Percentiles rank a stretch among this genome's conserved stretches.
These are phyloP conservation scores for Channa striata DNA, from an alignment of 2,797 vertebrate species.

Conservation along the genomic window DNA sequence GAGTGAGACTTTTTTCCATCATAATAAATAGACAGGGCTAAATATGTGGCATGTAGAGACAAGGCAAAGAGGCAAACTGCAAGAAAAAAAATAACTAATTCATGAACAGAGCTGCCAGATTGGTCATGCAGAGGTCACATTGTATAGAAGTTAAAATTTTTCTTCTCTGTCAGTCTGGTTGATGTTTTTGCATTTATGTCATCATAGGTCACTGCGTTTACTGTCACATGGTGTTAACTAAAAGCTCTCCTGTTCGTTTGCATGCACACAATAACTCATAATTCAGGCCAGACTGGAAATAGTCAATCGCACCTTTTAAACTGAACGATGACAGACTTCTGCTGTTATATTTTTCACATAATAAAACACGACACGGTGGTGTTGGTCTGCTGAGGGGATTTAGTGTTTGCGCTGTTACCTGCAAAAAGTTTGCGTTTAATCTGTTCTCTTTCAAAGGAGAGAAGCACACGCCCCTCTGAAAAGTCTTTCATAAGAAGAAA, in stretches of 20 bases:
- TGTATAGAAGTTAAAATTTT: slow-evolving; percentile 32
- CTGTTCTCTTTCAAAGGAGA: slow-evolving; percentile 13
- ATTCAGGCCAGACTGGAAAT: slow-evolving; percentile 24
- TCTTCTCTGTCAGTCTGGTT: slow-evolving; percentile 14
- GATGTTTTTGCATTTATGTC: slow-evolving; percentile 43
- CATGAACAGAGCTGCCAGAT: slow-evolving; percentile 32
- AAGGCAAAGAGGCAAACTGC: slow-evolving; percentile 28
- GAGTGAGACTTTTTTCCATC: slow-evolving; percentile 52
- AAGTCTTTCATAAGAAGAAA: slow-evolving; percentile 32
- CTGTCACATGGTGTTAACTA: slow-evolving; percentile 40
- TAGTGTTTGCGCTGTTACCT: too few species aligned
- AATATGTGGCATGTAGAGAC: slow-evolving; percentile 66
- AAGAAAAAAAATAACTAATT: slow-evolving; percentile 36
- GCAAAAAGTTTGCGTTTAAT: slow-evolving; percentile 13
- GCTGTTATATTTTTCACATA: slow-evolving; percentile 38
- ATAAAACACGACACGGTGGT: slow-evolving; percentile 42
- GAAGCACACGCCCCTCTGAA: slow-evolving; percentile 17
- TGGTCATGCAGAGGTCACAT: slow-evolving; percentile 37
- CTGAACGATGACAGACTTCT: slow-evolving; percentile 11
- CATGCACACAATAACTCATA: slow-evolving; percentile 33
- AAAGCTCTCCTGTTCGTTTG: slow-evolving; percentile 33
- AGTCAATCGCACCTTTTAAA: slow-evolving; percentile 17
- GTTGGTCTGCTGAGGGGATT: slow-evolving; percentile 9
- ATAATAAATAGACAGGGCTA: slow-evolving; percentile 43
- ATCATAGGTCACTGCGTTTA: slow-evolving; percentile 58